Percentiles rank a stretch among this genome's conserved stretches.
phyloP scores from a whole-genome alignment of 64 coral and sea anemone species.

The Montipora capricornis region DNA sequence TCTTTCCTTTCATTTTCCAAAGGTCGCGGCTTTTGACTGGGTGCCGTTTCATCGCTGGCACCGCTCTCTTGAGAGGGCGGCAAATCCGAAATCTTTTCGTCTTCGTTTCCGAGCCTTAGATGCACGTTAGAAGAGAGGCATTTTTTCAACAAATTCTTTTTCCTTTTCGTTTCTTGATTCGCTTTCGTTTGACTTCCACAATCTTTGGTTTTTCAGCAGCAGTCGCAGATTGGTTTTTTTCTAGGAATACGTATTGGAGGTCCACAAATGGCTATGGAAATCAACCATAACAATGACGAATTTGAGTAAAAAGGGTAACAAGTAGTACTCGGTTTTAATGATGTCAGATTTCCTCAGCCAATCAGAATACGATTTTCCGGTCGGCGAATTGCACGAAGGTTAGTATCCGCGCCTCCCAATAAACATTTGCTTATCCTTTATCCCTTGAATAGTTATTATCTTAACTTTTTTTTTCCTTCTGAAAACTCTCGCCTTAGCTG shows the following conservation, averaged over 20 bases:
- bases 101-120: not conserved
- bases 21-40: not conserved
- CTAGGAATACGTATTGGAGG: slow-evolving; percentile 44
- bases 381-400: no score
- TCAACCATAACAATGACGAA: not conserved
- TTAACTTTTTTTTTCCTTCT: no score
- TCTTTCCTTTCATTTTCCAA: slow-evolving; percentile 31
- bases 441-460: no score
- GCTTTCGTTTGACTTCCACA: slow-evolving; percentile 20
- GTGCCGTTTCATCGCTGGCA: not conserved
- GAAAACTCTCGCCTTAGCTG: no score
- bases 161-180: slow-evolving; percentile 43
- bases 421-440: no score
- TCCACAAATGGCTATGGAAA: slow-evolving; percentile 34
- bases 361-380: no score
- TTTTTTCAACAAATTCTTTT: slow-evolving; percentile 27
- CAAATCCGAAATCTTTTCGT: not conserved
- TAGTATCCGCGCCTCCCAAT: no score
- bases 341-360: no score
- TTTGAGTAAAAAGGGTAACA: not conserved
- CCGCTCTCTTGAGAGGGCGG: not conserved
- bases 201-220: slow-evolving; percentile 21
- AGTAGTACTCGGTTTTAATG: no score
- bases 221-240: not conserved
- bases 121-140: not conserved